Evolutionary conservation across 2,888 invertebrate genomes (phyloP).

Genomic region (Rhodophaea formosa): DNA sequence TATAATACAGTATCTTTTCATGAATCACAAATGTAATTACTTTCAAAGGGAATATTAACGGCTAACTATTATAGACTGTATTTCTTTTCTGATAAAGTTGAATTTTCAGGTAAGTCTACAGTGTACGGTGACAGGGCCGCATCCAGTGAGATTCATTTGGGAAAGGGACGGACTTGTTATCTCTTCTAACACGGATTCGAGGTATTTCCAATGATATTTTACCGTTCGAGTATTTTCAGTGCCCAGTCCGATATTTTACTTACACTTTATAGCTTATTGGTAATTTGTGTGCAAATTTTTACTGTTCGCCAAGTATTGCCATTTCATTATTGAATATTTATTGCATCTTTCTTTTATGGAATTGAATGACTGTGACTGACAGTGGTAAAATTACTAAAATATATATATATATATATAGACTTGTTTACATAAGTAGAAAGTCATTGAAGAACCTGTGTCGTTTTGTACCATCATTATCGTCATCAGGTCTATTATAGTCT

Average conservation of each 20-base stretch:
- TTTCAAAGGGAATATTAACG: constrained; percentile 29
- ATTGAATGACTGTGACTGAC: too few species aligned
- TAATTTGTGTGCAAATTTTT: too few species aligned
- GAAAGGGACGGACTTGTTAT: constrained; percentile 70
- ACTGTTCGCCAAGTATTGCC: too few species aligned
- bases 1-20: constrained; percentile 33
- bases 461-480: too few species aligned
- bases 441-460: too few species aligned
- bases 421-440: too few species aligned
- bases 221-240: background rate
- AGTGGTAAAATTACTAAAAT: too few species aligned
- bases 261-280: too few species aligned
- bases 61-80: constrained; percentile 26
- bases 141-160: constrained; percentile 71
- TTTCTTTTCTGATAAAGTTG: constrained; percentile 23
- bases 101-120: constrained; percentile 61
- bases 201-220: constrained; percentile 42
- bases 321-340: too few species aligned
- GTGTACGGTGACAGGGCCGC: constrained; percentile 66
- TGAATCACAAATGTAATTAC: constrained; percentile 38
- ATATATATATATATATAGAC: too few species aligned
- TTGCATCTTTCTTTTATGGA: too few species aligned
- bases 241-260: background rate
- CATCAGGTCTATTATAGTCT: too few species aligned
- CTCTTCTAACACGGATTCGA: constrained; percentile 73